Conservation (phyloP, 2,113 vertebrate species). For the Lipophrys pholis region DNA sequence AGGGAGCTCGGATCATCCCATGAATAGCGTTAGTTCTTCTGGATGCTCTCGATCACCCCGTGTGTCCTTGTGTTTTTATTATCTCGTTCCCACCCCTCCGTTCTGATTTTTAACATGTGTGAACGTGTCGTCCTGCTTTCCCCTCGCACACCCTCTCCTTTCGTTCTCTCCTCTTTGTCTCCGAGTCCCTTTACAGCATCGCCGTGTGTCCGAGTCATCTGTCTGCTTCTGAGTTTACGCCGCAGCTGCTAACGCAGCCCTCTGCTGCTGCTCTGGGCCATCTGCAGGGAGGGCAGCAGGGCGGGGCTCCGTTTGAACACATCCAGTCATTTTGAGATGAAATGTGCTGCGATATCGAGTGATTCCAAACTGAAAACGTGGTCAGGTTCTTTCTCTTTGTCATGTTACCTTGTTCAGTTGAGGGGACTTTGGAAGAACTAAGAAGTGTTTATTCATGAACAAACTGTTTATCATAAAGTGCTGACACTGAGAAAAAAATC, state of each 20-base stretch:
- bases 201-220: slow-evolving; percentile 19
- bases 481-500: too few relatives aligned
- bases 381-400: too few relatives aligned
- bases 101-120: not conserved
- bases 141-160: not conserved
- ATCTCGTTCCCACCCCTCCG: rapidly evolving
- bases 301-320: slow-evolving; percentile 15
- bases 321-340: too few relatives aligned
- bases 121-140: not conserved
- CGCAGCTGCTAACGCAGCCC: slow-evolving; percentile 19
- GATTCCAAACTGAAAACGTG: too few relatives aligned
- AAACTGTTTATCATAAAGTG: too few relatives aligned
- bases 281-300: slow-evolving; percentile 15
- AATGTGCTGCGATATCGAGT: too few relatives aligned
- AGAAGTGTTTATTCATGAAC: too few relatives aligned
- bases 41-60: slow-evolving; percentile 25
- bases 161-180: not conserved
- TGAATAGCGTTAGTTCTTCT: slow-evolving; percentile 21
- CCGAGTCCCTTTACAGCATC: slow-evolving; percentile 62
- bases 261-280: slow-evolving; percentile 24
- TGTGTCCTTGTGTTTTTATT: slow-evolving; percentile 15
- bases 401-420: too few relatives aligned
- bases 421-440: too few relatives aligned
- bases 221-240: slow-evolving; percentile 15
- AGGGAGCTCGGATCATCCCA: slow-evolving; percentile 3